Evolutionary conservation across 2,888 invertebrate genomes (phyloP).

Genomic region (Tetragonisca angustula): DNA sequence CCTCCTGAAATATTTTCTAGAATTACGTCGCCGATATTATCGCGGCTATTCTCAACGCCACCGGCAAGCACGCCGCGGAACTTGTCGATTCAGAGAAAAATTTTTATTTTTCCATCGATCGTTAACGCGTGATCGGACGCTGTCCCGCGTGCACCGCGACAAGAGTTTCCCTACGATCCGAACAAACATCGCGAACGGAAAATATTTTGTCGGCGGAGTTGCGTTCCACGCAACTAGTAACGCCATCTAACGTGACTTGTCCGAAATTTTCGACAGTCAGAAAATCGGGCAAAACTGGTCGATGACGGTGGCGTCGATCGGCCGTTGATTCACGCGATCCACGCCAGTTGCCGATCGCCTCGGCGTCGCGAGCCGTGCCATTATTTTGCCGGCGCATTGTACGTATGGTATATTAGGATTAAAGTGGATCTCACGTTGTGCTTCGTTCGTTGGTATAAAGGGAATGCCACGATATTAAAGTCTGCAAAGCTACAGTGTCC

Average conservation of each 20-base stretch:
- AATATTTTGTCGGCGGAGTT: conserved; percentile 65
- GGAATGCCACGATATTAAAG: conserved; percentile 80
- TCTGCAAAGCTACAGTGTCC: conserved; percentile 64
- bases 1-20: conserved; percentile 62
- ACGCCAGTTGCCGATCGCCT: background rate
- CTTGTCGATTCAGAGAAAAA: conserved; percentile 68
- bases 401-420: conserved; percentile 80
- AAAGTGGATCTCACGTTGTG: conserved; percentile 79
- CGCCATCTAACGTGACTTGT: conserved; percentile 49
- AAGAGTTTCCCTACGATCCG: conserved; percentile 61
- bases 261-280: conserved; percentile 24
- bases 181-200: conserved; percentile 71
- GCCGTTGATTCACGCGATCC: background rate
- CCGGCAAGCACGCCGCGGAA: background rate
- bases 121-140: background rate
- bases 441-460: conserved; percentile 78
- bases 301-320: conserved; percentile 34
- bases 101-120: conserved; percentile 61
- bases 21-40: conserved; percentile 51
- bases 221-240: conserved; percentile 18
- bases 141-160: conserved; percentile 52
- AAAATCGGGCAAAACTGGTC: conserved; percentile 26
- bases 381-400: conserved; percentile 62
- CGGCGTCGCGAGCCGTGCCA: conserved; percentile 59
- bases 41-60: background rate